These are phyloP conservation scores for Paracanthobrama guichenoti DNA, from an alignment of 2,113 vertebrate species.

Conservation along the genomic window DNA sequence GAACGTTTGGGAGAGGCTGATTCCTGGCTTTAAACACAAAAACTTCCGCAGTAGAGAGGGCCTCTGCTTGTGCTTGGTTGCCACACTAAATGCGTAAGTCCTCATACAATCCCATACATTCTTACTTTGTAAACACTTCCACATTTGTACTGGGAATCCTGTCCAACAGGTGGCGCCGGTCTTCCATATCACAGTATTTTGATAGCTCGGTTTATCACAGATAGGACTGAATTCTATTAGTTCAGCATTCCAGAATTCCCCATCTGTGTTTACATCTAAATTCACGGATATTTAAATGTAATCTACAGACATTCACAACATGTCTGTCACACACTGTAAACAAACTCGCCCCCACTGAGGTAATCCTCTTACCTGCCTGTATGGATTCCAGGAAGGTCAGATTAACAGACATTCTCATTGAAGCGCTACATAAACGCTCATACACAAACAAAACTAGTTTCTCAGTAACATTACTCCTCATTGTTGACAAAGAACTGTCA, in stretches of 20 bases:
- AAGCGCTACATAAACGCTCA: background rate
- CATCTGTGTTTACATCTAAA: background rate
- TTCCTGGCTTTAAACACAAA: slow-evolving; percentile 94
- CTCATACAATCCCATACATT: slow-evolving; percentile 4
- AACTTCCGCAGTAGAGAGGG: slow-evolving; percentile 96
- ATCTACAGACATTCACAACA: background rate
- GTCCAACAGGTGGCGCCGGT: slow-evolving; percentile 39
- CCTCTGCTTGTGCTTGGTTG: slow-evolving; percentile 88
- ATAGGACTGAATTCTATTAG: background rate
- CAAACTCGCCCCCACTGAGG: slow-evolving; percentile 25
- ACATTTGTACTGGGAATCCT: background rate
- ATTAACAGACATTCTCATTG: slow-evolving; percentile 11
- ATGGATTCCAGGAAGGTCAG: slow-evolving; percentile 39
- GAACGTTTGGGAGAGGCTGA: slow-evolving; percentile 92
- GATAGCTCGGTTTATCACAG: slow-evolving; percentile 10
- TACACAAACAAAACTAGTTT: slow-evolving; percentile 24
- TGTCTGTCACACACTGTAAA: background rate
- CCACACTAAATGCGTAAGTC: slow-evolving; percentile 90
- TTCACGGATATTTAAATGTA: background rate
- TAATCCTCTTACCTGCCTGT: slow-evolving; percentile 68
- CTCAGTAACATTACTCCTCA: slow-evolving; percentile 6
- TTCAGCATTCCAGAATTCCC: background rate
- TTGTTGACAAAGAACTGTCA: background rate
- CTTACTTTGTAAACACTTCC: slow-evolving; percentile 25
- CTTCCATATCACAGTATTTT: background rate